Evolutionary conservation across 1,140 invertebrate species (phyloP), one percentile per base, ranked within the genome.

Genomic region (Aphelinus atriplicis): DNA sequence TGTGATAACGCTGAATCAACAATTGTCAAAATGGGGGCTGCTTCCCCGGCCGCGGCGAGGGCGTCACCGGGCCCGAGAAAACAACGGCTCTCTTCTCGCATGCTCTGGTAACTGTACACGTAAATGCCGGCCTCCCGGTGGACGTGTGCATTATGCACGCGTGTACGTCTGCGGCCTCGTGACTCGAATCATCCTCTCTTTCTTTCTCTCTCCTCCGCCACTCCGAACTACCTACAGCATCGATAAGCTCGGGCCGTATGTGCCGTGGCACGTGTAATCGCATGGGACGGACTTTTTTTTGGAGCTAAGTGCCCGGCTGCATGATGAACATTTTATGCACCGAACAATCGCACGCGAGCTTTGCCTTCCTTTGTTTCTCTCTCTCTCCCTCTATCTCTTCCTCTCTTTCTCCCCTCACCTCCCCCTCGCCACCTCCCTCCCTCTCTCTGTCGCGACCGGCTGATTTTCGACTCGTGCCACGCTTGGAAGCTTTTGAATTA

Each of bases 171-270:
- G 78, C 77, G 73, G 78, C 78, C 76, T 82, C 81, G 80, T 81
- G 81, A 81, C 79, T 80, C 78, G 78, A 81, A 74, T 80, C 78
- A 78, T 79, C 77, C 73, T 66, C 74, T 78, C 76, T 75, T 75
- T 78, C 65, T 77, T 78, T 71, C 61, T 68, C 10, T n/a, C 62
- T 10, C 69, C 71, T 68, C 73, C 47, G 58, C 78, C 76, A 70
- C 76, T 78, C 78, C 78, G 74, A 77, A 74, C 77, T 80, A 81
- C 80, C 80, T 82, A 82, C 81, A 81, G 79, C 81, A 78, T 81
- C 79, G 81, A 81, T 82, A 79, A 80, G 80, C 81, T 79, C 48
- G 46, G 26, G 26, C 51, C 67, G 48, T 67, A 47, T 62, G 9
- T 68, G 47, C 3, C 7, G 53, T n/a, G 10, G 43, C 43, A n/a